Base-by-base conservation (phyloP, 2,888 invertebrate genomes). In the Leuctra nigra region DNA sequence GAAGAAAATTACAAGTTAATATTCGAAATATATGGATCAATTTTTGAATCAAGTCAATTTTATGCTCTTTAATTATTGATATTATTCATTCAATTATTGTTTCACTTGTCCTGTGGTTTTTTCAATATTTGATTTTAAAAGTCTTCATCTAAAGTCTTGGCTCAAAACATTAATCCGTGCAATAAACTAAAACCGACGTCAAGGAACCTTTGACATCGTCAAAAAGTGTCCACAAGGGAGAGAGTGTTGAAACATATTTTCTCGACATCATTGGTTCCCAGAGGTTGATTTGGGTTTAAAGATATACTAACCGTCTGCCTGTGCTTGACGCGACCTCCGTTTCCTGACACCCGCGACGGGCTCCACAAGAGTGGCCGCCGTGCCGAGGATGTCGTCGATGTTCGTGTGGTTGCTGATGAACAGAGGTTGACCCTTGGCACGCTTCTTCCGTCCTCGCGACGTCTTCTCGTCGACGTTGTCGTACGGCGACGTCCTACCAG, bases 331-430 rank as follows among this genome's bases (percentile, higher is more conserved):
- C 20, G n/a, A n/a, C n/a, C n/a, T n/a, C n/a, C 55, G 50, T 13
- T 50, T 47, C 14, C 58, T 47, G 7, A 55, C 47, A 1, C 58
- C 60, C 46, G 56, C 55, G 14, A 56, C 53, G 6, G 62, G 58
- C 14, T 59, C 54, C 23, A 62, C 60, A 16, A 59, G 52, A 39
- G 71, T 68, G 11, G 68, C 67, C 24, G 69, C 67, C 13, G 66
- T 66, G 4, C 91, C 93, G 59, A 95, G 76, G 68, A 95, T 81
- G 68, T 95, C 94, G 69, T 93, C 93, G 64, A 94, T 92, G 71
- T 92, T 89, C 39, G 85, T 86, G 70, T 89, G 89, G 56, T 83
- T 81, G 11, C 92, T 91, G 63, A 92, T 90, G 70, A 91, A 95
- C 55, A 82, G 72, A 55, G 75, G 76, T 68, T 64, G 72, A 69